Evolutionary conservation across 1,140 invertebrate species (phyloP).

Genomic region (Lepidotrigona ventralis): DNA sequence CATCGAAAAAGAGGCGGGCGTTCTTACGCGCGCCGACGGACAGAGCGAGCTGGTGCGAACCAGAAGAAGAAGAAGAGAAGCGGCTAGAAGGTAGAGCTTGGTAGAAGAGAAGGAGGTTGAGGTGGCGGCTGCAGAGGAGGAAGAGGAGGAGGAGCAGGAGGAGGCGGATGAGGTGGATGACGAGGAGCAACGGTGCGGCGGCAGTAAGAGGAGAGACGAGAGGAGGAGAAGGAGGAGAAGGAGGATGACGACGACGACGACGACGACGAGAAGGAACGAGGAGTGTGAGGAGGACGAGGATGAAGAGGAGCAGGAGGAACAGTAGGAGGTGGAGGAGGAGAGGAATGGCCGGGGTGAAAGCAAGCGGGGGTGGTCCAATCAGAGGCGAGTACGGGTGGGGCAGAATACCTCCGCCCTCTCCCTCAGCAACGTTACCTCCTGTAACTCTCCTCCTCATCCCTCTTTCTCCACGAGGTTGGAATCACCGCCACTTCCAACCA

Average conservation of each 20-base stretch:
- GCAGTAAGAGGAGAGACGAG: constrained; percentile 40
- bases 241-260: constrained; percentile 31
- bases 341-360: constrained; percentile 61
- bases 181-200: constrained; percentile 40
- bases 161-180: constrained; percentile 59
- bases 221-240: constrained; percentile 38
- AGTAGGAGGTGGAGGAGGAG: constrained; percentile 50
- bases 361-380: constrained; percentile 77
- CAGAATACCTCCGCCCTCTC: constrained; percentile 65
- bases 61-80: constrained; percentile 63
- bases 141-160: constrained; percentile 60
- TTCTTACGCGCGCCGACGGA: constrained; percentile 64
- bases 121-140: constrained; percentile 55
- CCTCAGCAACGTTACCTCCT: constrained; percentile 54
- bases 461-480: constrained; percentile 62
- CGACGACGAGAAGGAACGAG: constrained; percentile 46
- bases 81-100: constrained; percentile 57
- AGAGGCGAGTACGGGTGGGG: constrained; percentile 75
- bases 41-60: constrained; percentile 56
- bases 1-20: constrained; percentile 69
- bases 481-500: constrained; percentile 65
- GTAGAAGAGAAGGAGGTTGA: constrained; percentile 65
- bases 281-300: constrained; percentile 54
- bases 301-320: background rate
- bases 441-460: constrained; percentile 59